Evolutionary conservation across 2,888 invertebrate genomes (phyloP).

Genomic region (Limnephilus lunatus): DNA sequence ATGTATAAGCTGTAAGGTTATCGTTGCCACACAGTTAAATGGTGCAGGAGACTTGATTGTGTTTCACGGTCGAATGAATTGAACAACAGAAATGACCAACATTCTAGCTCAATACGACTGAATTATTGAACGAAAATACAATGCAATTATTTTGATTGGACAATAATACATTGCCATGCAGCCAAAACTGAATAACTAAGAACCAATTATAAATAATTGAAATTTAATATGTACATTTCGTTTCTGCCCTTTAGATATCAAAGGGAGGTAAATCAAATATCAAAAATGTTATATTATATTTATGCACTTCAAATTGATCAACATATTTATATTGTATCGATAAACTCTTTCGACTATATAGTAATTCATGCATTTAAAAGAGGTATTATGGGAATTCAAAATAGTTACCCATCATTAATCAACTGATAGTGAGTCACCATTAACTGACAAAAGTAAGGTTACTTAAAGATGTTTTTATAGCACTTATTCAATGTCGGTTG

Average conservation of each 20-base stretch:
- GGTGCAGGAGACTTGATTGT: conserved; percentile 5
- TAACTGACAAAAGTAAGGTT: background rate
- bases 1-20: background rate
- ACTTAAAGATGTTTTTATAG: background rate
- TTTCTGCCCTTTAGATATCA: background rate
- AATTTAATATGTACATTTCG: background rate
- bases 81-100: conserved; percentile 15
- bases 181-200: background rate
- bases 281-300: background rate
- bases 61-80: conserved; percentile 17
- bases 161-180: background rate
- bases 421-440: background rate
- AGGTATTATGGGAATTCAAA: background rate
- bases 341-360: too few species aligned
- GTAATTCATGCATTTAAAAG: background rate
- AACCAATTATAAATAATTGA: background rate
- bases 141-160: background rate
- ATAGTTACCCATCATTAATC: background rate
- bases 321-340: background rate
- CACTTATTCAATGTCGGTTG: background rate
- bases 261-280: background rate
- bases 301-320: background rate
- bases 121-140: background rate
- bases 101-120: background rate
- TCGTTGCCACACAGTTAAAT: conserved; percentile 15